A percentile compares a stretch with the other conserved stretches of the same genome.
Evolutionary conservation across 2,797 vertebrate species (phyloP).

Genomic region (Parotocinclus haroldoi): DNA sequence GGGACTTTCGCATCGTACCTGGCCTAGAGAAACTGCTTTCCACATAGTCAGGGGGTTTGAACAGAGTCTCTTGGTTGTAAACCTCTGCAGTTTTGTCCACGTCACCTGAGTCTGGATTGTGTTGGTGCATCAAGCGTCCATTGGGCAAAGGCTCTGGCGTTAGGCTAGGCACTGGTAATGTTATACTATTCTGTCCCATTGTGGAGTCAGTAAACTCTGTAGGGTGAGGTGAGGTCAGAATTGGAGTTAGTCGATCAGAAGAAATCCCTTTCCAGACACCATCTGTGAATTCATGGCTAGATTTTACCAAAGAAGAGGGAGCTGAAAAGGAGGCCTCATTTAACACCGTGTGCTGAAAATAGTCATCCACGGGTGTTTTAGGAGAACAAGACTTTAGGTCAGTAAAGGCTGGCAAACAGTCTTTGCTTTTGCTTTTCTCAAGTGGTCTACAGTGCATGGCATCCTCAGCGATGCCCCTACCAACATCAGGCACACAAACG

Average conservation of each 20-base stretch:
- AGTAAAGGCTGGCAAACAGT: conserved; percentile 74
- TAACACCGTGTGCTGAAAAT: conserved; percentile 88
- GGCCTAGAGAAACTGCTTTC: conserved; percentile 76
- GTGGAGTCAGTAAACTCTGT: conserved; percentile 82
- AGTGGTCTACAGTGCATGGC: conserved; percentile 72
- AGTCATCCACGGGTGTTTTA: conserved; percentile 83
- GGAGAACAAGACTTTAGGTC: conserved; percentile 80
- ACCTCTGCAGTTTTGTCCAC: conserved; percentile 93
- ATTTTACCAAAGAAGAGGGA: conserved; percentile 81
- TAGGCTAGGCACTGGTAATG: conserved; percentile 69
- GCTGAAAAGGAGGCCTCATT: conserved; percentile 84
- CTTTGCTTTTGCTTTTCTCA: conserved; percentile 83
- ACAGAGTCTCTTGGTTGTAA: conserved; percentile 94
- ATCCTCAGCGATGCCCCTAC: conserved; percentile 69
- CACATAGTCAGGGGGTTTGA: conserved; percentile 84
- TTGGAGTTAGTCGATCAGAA: conserved; percentile 73
- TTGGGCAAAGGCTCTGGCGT: conserved; percentile 80
- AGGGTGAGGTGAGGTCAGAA: conserved; percentile 74
- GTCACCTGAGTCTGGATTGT: conserved; percentile 78
- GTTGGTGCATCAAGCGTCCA: conserved; percentile 77
- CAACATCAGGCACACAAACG: conserved; percentile 76
- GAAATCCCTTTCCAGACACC: conserved; percentile 76
- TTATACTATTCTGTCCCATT: conserved; percentile 74
- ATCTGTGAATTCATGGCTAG: conserved; percentile 78
- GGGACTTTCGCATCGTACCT: conserved; percentile 79